Percentiles rank a stretch among this genome's conserved stretches.
These are phyloP conservation scores for Andrena praecox DNA, from an alignment of 2,888 invertebrate genomes.

Conservation along the genomic window DNA sequence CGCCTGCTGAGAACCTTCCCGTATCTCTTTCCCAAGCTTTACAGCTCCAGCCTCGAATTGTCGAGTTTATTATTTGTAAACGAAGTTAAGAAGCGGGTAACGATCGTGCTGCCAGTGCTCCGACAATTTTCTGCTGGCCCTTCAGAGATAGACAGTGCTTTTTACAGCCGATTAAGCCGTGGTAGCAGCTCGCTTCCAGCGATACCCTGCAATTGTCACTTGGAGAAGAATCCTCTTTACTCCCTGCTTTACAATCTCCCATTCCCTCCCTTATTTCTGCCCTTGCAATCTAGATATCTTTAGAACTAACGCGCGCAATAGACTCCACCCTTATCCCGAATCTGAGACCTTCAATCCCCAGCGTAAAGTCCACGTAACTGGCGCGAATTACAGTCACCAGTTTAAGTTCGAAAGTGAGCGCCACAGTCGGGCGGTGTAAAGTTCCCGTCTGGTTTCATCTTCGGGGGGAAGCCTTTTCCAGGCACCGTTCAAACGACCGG, in stretches of 20 bases:
- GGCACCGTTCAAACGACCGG: background rate
- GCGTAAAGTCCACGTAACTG: no score
- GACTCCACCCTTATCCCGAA: no score
- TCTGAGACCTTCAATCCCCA: no score
- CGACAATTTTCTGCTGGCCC: background rate
- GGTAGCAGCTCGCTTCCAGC: background rate
- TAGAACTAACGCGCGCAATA: no score
- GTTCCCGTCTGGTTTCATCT: background rate
- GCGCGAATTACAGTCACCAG: no score
- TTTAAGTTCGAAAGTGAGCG: background rate
- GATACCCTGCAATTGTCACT: background rate
- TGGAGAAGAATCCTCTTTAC: background rate
- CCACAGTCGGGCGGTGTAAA: background rate
- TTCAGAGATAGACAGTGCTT: background rate
- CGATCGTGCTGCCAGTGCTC: background rate
- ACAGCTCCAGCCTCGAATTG: background rate
- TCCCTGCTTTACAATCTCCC: background rate
- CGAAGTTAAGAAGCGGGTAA: background rate
- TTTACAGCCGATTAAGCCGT: background rate
- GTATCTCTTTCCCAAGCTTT: slow-evolving; percentile 6
- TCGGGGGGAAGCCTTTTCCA: background rate
- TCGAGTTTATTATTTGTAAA: slow-evolving; percentile 7
- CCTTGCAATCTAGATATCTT: no score
- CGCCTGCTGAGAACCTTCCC: background rate
- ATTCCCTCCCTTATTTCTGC: background rate